Evolutionary conservation across 2,888 invertebrate species (phyloP), one percentile per base, ranked within the genome.

Genomic region (Chalcosyrphus nemorum): DNA sequence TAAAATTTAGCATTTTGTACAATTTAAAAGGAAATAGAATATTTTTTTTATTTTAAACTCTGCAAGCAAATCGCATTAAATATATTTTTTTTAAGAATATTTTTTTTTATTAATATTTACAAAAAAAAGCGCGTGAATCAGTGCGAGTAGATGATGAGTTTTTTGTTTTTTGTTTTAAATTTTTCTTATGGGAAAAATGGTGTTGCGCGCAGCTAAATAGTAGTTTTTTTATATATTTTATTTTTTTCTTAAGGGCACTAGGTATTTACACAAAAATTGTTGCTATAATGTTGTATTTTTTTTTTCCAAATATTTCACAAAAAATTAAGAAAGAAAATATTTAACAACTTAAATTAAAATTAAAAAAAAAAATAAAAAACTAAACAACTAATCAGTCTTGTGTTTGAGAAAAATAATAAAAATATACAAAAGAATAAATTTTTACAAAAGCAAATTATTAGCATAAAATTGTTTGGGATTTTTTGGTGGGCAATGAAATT

Each of bases 321-420:
- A 66, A 59, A 41, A 21, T n/a, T 35, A 29, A 43, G 45, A 54
- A 13, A 32, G 38, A n/a, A 54, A 56, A 59, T 17, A 41, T 15
- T 27, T 47, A 74, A 43, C 29, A 66, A 61, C 38, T 27, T 43
- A 45, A 66, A 68, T 47, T 29, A 54, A 66, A 77, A 77, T 61
- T 45, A 41, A 72, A 78, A 63, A 21, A 52, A 66, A 17, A 56
- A 41, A 45, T 54, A 29, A 81, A 66, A 9, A 84, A 84, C 63
- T 84, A 84, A 84, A 84, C 54, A 84, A 84, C 84, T 84, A 84
- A 84, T 84, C 84, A 84, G 84, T 84, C 84, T 84, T 84, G 74
- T 80, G 32, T 84, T 84, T 74, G 70, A 71, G 38, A 75, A 80
- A 80, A 76, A 41, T 24, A 24, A 24, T 24, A 24, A 2, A 24